These are phyloP conservation scores for Silvanus unidentatus DNA, from an alignment of 2,888 invertebrate genomes.

Conservation along the genomic window DNA sequence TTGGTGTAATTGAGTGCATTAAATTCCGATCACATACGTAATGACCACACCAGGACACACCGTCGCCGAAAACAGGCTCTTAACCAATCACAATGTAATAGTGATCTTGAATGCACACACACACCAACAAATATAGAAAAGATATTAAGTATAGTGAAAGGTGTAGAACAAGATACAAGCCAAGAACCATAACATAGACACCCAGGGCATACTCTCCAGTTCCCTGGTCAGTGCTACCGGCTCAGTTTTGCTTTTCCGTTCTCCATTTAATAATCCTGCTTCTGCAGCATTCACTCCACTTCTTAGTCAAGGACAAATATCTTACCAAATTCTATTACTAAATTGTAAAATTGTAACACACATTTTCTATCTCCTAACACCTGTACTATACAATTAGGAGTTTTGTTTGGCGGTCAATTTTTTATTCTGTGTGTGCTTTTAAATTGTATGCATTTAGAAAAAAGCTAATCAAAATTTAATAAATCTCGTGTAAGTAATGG, in stretches of 20 bases:
- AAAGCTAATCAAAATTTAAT: background rate
- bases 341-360: constrained; percentile 2
- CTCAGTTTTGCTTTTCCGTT: constrained; percentile 2
- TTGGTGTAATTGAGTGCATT: too few species aligned
- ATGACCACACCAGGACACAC: constrained; percentile 7
- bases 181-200: too few species aligned
- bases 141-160: constrained; percentile 1
- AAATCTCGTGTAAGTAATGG: too few species aligned
- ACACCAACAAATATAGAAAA: too few species aligned
- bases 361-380: background rate
- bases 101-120: constrained; percentile 3
- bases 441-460: background rate
- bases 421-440: background rate
- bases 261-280: background rate
- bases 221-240: background rate
- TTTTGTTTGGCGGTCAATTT: background rate
- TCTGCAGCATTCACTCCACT: constrained; percentile 3
- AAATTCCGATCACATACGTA: constrained; percentile 6
- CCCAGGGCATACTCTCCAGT: background rate
- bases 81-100: constrained; percentile 2
- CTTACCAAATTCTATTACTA: constrained; percentile 5
- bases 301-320: constrained; percentile 4
- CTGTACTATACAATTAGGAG: background rate
- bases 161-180: background rate
- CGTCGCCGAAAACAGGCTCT: constrained; percentile 1